Evolutionary conservation across 1,140 invertebrate genomes (phyloP).

Genomic region (Vanessa tameamea): DNA sequence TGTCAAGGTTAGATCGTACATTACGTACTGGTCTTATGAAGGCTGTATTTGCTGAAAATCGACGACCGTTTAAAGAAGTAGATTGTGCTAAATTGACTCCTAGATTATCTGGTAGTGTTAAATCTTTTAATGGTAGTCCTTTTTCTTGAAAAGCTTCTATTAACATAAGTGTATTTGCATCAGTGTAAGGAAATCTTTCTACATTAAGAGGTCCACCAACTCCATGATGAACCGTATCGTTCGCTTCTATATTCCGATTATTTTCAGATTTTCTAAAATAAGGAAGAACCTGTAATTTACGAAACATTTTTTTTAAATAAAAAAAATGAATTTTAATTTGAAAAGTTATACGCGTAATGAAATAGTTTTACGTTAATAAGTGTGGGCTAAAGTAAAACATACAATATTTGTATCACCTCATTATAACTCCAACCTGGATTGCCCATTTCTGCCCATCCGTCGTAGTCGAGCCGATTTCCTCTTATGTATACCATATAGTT

Average conservation of each 20-base stretch:
- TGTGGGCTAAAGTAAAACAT: background rate
- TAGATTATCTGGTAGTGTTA: slow-evolving; percentile 80
- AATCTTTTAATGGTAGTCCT: slow-evolving; percentile 80
- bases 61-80: slow-evolving; percentile 82
- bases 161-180: slow-evolving; percentile 75
- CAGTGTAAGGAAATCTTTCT: slow-evolving; percentile 64
- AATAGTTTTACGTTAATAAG: too few species aligned
- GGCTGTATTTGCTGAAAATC: slow-evolving; percentile 86
- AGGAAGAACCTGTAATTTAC: slow-evolving; percentile 82
- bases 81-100: slow-evolving; percentile 82
- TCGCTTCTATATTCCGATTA: slow-evolving; percentile 79
- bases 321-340: too few species aligned
- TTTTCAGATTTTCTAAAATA: slow-evolving; percentile 92
- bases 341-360: too few species aligned
- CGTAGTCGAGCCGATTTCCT: slow-evolving; percentile 87
- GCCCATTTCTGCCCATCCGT: slow-evolving; percentile 82
- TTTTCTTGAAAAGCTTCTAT: slow-evolving; percentile 82
- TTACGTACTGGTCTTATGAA: slow-evolving; percentile 86
- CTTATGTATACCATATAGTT: slow-evolving; percentile 91
- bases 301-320: too few species aligned
- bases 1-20: slow-evolving; percentile 85
- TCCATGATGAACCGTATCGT: slow-evolving; percentile 81
- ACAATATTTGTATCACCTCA: background rate
- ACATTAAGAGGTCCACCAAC: slow-evolving; percentile 83
- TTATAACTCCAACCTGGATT: slow-evolving; percentile 1